Evolutionary conservation across 1,140 invertebrate species (phyloP).

Genomic region (Drosophila pseudoobscura): DNA sequence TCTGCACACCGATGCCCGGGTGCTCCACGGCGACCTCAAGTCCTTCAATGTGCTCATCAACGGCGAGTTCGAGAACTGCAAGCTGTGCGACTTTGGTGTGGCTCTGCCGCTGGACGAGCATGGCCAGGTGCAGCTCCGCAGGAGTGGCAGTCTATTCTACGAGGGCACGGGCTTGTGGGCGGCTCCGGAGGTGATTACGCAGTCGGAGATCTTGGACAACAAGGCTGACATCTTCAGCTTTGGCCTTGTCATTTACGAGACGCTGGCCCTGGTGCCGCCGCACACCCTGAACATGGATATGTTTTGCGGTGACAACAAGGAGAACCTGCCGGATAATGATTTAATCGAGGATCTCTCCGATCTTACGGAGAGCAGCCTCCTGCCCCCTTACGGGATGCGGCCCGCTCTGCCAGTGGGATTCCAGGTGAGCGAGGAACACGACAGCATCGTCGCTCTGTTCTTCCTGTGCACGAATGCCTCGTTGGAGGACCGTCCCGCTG

Average conservation of each 20-base stretch:
- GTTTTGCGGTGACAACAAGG: too few species aligned
- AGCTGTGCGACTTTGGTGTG: constrained; percentile 94
- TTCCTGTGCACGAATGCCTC: constrained; percentile 88
- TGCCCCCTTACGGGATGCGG: constrained; percentile 85
- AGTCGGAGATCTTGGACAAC: constrained; percentile 85
- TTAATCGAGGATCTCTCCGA: constrained; percentile 8
- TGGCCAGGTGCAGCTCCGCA: constrained; percentile 86
- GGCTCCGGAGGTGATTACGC: constrained; percentile 89
- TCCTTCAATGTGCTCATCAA: constrained; percentile 92
- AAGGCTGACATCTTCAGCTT: constrained; percentile 93
- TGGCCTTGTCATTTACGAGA: constrained; percentile 92
- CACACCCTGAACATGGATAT: constrained; percentile 83
- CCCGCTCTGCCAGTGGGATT: constrained; percentile 87
- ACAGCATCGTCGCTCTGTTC: constrained; percentile 88
- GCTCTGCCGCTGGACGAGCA: constrained; percentile 88
- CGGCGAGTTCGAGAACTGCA: constrained; percentile 89
- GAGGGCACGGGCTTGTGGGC: constrained; percentile 89
- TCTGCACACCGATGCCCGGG: constrained; percentile 88
- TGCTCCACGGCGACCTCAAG: constrained; percentile 94
- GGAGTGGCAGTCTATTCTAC: constrained; percentile 84
- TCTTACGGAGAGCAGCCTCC: constrained; percentile 21
- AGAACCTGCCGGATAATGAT: too few species aligned
- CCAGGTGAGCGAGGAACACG: constrained; percentile 86
- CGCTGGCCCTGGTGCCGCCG: constrained; percentile 89
- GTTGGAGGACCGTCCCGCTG: constrained; percentile 86